Evolutionary conservation across 2,797 vertebrate species (phyloP).

Genomic region (Luscinia luscinia): DNA sequence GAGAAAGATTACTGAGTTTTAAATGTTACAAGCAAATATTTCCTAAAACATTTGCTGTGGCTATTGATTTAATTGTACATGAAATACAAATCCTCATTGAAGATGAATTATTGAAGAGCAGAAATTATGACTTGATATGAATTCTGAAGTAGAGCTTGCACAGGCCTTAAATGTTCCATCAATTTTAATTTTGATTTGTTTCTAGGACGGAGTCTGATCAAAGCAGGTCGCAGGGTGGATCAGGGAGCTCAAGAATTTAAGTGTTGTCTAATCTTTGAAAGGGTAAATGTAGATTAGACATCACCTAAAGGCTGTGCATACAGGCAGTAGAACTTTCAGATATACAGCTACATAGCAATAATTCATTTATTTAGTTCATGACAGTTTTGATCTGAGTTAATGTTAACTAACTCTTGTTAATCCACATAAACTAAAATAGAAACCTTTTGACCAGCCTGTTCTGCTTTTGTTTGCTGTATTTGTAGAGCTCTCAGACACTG

Average conservation of each 20-base stretch:
- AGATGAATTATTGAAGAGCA: not conserved
- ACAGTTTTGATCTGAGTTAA: not conserved
- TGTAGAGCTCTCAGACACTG: not conserved
- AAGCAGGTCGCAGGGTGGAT: not conserved
- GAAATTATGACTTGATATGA: not conserved
- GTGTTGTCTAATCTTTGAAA: not conserved
- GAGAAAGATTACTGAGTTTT: not conserved
- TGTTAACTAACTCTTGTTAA: not conserved
- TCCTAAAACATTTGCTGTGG: not conserved
- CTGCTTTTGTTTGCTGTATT: not conserved
- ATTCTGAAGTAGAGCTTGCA: not conserved
- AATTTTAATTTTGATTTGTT: not conserved
- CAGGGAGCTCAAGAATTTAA: not conserved
- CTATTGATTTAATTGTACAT: not conserved
- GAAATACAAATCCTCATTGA: not conserved
- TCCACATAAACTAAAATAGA: not conserved
- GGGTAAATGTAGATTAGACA: not conserved
- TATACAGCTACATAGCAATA: not conserved
- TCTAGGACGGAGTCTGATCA: not conserved
- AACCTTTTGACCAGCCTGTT: not conserved
- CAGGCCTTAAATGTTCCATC: not conserved
- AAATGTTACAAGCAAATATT: not conserved
- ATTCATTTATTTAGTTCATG: not conserved
- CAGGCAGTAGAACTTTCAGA: not conserved
- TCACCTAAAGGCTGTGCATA: not conserved